Conservation (phyloP, 2,797 vertebrate species). For the Adrianichthys oophorus region DNA sequence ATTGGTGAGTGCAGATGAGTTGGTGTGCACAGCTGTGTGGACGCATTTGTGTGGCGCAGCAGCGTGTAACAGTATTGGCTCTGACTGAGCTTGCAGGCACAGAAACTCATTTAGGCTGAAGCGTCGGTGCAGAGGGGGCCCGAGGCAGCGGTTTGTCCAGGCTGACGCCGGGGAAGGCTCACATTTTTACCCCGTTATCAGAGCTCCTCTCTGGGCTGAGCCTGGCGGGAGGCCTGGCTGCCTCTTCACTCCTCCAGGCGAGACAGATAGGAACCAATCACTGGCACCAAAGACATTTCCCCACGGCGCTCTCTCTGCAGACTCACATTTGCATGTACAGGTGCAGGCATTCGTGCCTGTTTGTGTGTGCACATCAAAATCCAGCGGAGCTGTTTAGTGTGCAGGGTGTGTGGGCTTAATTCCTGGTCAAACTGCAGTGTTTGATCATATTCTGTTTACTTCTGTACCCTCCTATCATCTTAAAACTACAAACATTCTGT, state of each 20-base stretch:
- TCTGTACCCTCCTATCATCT: conserved; percentile 45
- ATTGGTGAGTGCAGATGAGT: conserved; percentile 13
- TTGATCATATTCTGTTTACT: conserved; percentile 64
- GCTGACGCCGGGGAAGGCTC: conserved; percentile 35
- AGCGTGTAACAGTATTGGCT: conserved; percentile 29
- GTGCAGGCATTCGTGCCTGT: conserved; percentile 34
- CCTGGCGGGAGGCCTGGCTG: conserved; percentile 54
- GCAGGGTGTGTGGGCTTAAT: conserved; percentile 51
- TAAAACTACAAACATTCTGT: conserved; percentile 20
- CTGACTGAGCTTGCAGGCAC: conserved; percentile 47
- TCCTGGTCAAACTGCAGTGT: conserved; percentile 52
- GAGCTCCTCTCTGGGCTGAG: conserved; percentile 58
- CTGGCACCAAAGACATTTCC: conserved; percentile 60
- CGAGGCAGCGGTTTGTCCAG: conserved; percentile 53
- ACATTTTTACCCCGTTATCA: conserved; percentile 65
- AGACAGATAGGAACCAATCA: conserved; percentile 71
- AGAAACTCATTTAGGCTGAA: conserved; percentile 67
- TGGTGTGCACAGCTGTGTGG: background rate
- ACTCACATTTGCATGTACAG: conserved; percentile 64
- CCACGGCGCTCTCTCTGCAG: conserved; percentile 43
- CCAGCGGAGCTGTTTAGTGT: conserved; percentile 38
- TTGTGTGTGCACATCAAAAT: conserved; percentile 52
- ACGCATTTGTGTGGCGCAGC: conserved; percentile 9
- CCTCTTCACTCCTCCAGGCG: conserved; percentile 52
- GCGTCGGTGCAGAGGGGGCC: conserved; percentile 52